These are phyloP conservation scores for Xestia rhomboidea DNA, from an alignment of 2,888 invertebrate genomes.

Conservation along the genomic window DNA sequence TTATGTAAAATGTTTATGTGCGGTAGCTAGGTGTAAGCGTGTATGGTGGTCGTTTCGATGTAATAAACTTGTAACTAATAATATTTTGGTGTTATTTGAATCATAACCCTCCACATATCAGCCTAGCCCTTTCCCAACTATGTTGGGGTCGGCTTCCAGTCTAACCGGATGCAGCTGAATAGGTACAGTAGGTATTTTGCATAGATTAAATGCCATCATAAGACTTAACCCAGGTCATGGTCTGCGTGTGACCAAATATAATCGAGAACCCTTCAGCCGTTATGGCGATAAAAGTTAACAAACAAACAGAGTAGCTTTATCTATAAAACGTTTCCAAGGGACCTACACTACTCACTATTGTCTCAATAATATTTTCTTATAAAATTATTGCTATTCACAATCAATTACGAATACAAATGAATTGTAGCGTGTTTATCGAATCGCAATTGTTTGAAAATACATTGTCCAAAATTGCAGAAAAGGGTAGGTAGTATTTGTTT, in stretches of 20 bases:
- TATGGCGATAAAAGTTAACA: not conserved
- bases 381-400: constrained; percentile 21
- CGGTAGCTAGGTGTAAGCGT: constrained; percentile 60
- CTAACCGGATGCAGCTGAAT: not conserved
- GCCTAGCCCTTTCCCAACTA: not conserved
- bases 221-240: not conserved
- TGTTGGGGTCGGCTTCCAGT: not conserved
- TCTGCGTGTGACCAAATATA: not conserved
- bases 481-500: too few relatives aligned
- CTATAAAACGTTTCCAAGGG: too few relatives aligned
- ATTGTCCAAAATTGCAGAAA: not conserved
- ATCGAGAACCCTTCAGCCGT: not conserved
- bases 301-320: too few relatives aligned
- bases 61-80: constrained; percentile 69
- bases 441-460: not conserved
- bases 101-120: not conserved
- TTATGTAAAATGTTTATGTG: constrained; percentile 66
- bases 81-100: constrained; percentile 51
- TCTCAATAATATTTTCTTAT: not conserved
- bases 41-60: constrained; percentile 55
- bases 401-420: not conserved
- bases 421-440: not conserved
- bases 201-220: not conserved
- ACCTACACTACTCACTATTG: constrained; percentile 4
- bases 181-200: not conserved